Evolutionary conservation across 2,888 invertebrate genomes (phyloP), one percentile per base, ranked within the genome.

Genomic region (Cybosia mesomella): DNA sequence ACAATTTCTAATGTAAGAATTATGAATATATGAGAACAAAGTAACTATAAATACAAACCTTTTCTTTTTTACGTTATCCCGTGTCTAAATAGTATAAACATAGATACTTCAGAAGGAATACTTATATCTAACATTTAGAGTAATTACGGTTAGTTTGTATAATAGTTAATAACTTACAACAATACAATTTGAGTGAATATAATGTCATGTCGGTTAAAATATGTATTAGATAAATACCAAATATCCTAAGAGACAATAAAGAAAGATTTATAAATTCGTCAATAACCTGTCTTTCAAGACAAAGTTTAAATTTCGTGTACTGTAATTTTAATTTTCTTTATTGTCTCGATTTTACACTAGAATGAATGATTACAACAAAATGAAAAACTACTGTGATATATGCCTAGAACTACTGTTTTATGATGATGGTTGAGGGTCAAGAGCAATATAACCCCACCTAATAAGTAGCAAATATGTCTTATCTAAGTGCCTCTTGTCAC

Each of bases 121-220:
- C 85, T 85, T 90, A 88, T 74, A 71, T 72, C 75, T 75, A 72
- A 83, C 76, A 82, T 81, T 83, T 57, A 83, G 73, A 82, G 83
- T 87, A 88, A 84, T 85, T 87, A 88, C 65, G 83, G 86, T 85
- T 89, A 90, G 85, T 89, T 91, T 89, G 89, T 90, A 85, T 87
- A 88, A 63, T 83, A 90, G 79, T 83, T 77, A 83, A 83, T 87
- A 87, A 79, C 87, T 85, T 88, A 88, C 80, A 84, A 85, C 81
- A 85, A 85, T 83, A 85, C 81, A 83, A 84, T 73, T 82, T 77
- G 80, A 83, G 78, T 76, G 63, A 77, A 72, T 83, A 75, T 76
- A 60, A 79, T 72, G 70, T 71, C 61, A 72, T 71, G 59, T 58
- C 67, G 70, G 77, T 76, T 77, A 76, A 73, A 78, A 74, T 70